Evolutionary conservation across 2,797 vertebrate genomes (phyloP).

Genomic region (Ibycter americanus): DNA sequence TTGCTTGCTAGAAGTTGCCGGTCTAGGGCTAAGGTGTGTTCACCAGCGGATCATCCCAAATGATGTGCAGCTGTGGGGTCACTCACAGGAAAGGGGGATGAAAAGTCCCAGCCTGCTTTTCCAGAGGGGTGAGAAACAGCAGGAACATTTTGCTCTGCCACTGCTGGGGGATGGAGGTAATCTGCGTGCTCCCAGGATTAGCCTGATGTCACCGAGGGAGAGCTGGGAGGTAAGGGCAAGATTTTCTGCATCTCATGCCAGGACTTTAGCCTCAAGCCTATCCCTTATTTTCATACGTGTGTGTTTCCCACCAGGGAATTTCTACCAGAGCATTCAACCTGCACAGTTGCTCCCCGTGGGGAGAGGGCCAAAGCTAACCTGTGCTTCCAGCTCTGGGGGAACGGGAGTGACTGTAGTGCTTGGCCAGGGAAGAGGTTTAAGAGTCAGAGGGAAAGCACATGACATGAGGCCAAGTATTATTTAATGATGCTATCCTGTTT

Average conservation of each 20-base stretch:
- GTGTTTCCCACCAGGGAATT: neutral
- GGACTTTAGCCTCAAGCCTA: neutral
- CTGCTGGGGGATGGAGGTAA: neutral
- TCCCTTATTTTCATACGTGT: slow-evolving; percentile 8
- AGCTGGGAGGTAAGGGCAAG: neutral
- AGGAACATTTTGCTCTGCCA: neutral
- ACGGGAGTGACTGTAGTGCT: neutral
- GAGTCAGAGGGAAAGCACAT: neutral
- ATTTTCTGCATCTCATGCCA: slow-evolving; percentile 26
- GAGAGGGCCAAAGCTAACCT: neutral
- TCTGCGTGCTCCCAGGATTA: neutral
- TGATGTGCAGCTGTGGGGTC: neutral
- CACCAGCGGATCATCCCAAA: neutral
- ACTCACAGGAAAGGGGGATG: neutral
- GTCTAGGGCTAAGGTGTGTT: neutral
- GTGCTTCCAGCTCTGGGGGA: neutral
- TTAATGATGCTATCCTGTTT: neutral
- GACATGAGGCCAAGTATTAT: neutral
- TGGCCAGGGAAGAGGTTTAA: neutral
- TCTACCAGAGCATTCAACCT: neutral
- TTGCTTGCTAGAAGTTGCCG: neutral
- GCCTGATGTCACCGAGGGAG: neutral
- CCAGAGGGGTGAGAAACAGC: neutral
- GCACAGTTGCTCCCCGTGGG: neutral
- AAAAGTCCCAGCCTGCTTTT: neutral